Evolutionary conservation across 2,888 invertebrate species (phyloP).

Genomic region (Keiferia lycopersicella): DNA sequence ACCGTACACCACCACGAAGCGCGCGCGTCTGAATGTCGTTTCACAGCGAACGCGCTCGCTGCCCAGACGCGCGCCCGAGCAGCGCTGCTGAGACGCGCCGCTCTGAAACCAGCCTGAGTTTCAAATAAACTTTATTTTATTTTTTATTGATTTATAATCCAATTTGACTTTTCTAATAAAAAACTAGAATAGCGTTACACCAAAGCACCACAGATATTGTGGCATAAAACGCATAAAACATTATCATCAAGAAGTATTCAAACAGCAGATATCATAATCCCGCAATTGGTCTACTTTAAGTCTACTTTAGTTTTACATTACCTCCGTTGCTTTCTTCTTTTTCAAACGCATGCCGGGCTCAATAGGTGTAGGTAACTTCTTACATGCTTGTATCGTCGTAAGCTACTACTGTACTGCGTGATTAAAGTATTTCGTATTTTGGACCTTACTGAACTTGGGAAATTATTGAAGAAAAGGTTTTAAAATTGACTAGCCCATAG

Average conservation of each 20-base stretch:
- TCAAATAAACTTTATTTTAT: no score
- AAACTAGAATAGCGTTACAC: no score
- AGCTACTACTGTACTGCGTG: neutral
- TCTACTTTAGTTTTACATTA: constrained; percentile 1
- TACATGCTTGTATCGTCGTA: constrained; percentile 1
- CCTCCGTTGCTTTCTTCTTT: constrained; percentile 34
- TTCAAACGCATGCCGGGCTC: constrained; percentile 31
- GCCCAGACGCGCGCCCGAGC: no score
- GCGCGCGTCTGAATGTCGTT: no score
- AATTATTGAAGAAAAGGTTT: neutral
- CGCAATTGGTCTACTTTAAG: constrained; percentile 1
- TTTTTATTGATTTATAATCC: no score
- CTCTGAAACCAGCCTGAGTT: no score
- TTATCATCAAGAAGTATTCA: neutral
- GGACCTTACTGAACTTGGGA: neutral
- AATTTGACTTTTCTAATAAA: no score
- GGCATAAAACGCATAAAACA: neutral
- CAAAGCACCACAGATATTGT: no score
- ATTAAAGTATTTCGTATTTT: constrained; percentile 3
- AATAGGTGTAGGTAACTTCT: constrained; percentile 1
- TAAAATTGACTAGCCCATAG: no score
- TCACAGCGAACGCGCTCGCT: no score
- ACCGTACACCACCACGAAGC: no score
- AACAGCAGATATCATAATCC: neutral
- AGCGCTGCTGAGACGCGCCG: no score